Evolutionary conservation across 2,113 vertebrate genomes (phyloP), one percentile per base, ranked within the genome.

Genomic region (Phocoena phocoena): DNA sequence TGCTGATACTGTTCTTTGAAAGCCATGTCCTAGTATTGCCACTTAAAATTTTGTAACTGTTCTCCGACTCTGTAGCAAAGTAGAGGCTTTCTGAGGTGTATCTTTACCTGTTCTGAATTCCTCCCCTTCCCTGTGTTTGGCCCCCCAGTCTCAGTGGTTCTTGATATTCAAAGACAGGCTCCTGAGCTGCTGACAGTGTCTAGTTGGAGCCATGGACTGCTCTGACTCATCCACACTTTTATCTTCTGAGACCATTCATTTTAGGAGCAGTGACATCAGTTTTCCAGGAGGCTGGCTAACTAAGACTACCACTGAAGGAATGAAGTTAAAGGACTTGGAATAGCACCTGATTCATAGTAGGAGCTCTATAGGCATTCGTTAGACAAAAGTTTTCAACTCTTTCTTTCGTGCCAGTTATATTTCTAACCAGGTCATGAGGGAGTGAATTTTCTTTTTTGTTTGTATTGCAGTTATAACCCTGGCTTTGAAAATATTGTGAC

Each of bases 211-310:
- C n/a, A 31, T 6, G 0, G 1, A 28, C 25, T 63, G 36, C 41
- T 17, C 58, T 95, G 91, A 90, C 28, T 90, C 93, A 88, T n/a
- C 12, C 71, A 70, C 83, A 38, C 80, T 74, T 92, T 85, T 88
- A 84, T 96, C 88, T 68, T 28, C 14, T 95, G 93, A 95, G 80
- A 41, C 97, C 58, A 62, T 71, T 68, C 84, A 67, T 68, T 86
- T 65, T 44, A 12, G 80, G 63, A 85, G 47, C 55, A 88, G 53
- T 84, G 90, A 77, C 50, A 82, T 84, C 73, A 67, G n/a, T 65
- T 85, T 90, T 90, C 87, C 93, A 89, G 96, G 73, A 90, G 33
- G 70, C 79, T 26, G 73, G 14, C 83, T 36, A 12, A 36, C 23
- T 60, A 33, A 50, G 65, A 17, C 44, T 28, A 93, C 47, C 83